These are phyloP conservation scores for Archips crataeganus DNA, from an alignment of 2,888 invertebrate genomes.

Conservation along the genomic window DNA sequence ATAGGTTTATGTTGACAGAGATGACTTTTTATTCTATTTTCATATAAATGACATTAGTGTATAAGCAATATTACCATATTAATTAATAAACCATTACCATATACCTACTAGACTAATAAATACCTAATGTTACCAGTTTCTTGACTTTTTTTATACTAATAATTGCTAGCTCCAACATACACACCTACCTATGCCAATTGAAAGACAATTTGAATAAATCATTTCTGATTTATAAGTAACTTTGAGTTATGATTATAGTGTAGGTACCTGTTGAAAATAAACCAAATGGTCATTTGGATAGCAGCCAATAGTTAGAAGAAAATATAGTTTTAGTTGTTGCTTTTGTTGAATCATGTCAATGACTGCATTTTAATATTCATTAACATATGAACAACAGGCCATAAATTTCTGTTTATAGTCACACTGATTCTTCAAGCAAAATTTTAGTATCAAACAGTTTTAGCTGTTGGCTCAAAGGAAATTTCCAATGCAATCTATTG, in stretches of 20 bases:
- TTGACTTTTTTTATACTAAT: too few relatives aligned
- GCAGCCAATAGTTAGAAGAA: constrained; percentile 24
- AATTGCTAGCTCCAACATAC: too few relatives aligned
- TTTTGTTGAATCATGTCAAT: constrained; percentile 9
- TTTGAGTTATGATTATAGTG: constrained; percentile 6
- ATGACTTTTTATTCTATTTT: too few relatives aligned
- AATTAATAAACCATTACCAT: too few relatives aligned
- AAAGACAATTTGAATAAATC: not conserved
- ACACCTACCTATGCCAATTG: not conserved
- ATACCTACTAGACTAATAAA: too few relatives aligned
- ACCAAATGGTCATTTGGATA: constrained; percentile 29
- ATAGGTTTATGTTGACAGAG: too few relatives aligned
- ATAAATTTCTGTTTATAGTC: too few relatives aligned
- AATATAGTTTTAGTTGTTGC: constrained; percentile 7
- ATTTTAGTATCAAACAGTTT: not conserved
- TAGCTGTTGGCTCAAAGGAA: not conserved
- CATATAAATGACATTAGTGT: too few relatives aligned
- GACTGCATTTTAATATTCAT: not conserved
- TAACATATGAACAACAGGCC: too few relatives aligned
- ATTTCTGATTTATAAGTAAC: not conserved
- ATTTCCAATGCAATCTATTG: not conserved
- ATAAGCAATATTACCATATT: too few relatives aligned
- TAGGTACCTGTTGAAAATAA: constrained; percentile 25
- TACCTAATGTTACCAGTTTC: too few relatives aligned
- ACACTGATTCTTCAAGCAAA: not conserved